phyloP scores from a whole-genome alignment of 2,797 vertebrate genomes.

The Pseudomugil tenellus region DNA sequence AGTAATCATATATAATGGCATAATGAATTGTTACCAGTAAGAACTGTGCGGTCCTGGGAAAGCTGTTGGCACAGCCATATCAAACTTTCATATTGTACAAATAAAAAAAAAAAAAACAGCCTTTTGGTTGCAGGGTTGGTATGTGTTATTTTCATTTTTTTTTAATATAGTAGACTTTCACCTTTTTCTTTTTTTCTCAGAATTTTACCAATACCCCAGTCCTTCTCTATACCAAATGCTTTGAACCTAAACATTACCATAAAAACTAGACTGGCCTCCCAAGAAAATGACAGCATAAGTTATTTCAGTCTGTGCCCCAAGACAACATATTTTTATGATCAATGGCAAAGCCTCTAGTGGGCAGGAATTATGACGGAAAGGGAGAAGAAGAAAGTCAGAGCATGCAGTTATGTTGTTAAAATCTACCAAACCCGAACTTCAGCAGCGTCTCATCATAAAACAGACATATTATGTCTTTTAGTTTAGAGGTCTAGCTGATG shows the following conservation, averaged over 20 bases:
- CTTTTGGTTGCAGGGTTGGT: not conserved
- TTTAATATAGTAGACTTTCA: conserved; percentile 3
- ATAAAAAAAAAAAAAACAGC: not conserved
- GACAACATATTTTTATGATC: conserved; percentile 11
- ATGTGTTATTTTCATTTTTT: not conserved
- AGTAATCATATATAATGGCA: not conserved
- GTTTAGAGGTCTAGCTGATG: not conserved
- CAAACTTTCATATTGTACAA: not conserved
- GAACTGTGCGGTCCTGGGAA: not conserved
- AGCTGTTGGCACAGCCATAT: not conserved
- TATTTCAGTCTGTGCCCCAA: conserved; percentile 8
- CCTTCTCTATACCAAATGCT: not conserved
- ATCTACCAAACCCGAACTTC: conserved; percentile 6
- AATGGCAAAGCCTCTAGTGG: not conserved
- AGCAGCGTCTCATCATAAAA: conserved; percentile 1
- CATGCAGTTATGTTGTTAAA: conserved; percentile 1
- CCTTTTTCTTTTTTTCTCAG: conserved; percentile 4
- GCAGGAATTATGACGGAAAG: conserved; percentile 14
- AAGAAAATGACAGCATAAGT: conserved; percentile 20
- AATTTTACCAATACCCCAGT: not conserved
- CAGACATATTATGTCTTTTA: not conserved
- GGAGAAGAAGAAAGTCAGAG: not conserved
- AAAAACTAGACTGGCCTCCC: conserved; percentile 6
- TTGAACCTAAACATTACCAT: not conserved
- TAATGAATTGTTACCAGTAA: not conserved